Evolutionary conservation across 2,797 vertebrate genomes (phyloP).

Genomic region (Coregonus suidteri): DNA sequence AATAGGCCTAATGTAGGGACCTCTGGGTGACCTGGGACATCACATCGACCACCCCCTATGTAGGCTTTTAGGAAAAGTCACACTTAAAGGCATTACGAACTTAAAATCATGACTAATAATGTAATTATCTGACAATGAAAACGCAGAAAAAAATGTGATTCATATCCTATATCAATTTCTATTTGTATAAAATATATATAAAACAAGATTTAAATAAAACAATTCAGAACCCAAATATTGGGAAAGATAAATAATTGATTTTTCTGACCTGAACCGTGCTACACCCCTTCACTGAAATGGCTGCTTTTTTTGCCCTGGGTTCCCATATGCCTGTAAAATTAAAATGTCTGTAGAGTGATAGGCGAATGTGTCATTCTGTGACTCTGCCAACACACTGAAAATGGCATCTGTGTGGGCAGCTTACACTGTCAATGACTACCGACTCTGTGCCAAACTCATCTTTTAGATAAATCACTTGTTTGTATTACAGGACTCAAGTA

Average conservation of each 20-base stretch:
- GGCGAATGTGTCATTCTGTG: conserved; percentile 68
- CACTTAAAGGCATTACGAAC: not conserved
- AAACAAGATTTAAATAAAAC: not conserved
- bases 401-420: conserved; percentile 74
- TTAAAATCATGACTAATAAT: not conserved
- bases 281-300: conserved; percentile 21
- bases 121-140: not conserved
- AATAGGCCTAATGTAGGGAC: not conserved
- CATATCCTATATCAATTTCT: not conserved
- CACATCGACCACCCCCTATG: not conserved
- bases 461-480: conserved; percentile 64
- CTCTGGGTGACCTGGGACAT: conserved; percentile 6
- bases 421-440: conserved; percentile 65
- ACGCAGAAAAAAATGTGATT: not conserved
- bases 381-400: conserved; percentile 70
- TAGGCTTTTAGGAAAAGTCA: not conserved
- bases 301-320: conserved; percentile 7
- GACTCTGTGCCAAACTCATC: conserved; percentile 48
- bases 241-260: not conserved
- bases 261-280: not conserved
- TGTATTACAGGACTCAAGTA: conserved; percentile 40
- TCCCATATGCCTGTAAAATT: conserved; percentile 34
- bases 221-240: conserved; percentile 8
- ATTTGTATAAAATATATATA: not conserved
- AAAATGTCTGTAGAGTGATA: conserved; percentile 46